Conservation (phyloP, 2,888 invertebrate species). For the Tupiocoris notatus region DNA sequence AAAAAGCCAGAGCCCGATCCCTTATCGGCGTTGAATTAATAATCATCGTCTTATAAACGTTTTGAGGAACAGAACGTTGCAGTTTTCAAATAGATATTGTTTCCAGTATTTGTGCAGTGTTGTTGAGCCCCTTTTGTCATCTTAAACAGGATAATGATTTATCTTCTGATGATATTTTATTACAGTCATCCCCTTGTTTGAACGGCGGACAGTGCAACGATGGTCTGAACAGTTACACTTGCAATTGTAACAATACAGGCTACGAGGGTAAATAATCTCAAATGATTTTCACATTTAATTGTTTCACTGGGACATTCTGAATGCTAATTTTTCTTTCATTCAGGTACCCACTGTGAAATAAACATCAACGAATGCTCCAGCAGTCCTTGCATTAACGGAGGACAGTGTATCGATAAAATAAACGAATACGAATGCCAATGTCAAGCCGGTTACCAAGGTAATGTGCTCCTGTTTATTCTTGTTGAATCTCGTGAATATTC, state of each 20-base stretch:
- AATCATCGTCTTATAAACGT: no score
- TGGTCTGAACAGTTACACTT: slow-evolving; percentile 72
- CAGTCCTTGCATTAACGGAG: slow-evolving; percentile 76
- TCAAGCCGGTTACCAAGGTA: slow-evolving; percentile 69
- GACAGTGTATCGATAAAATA: slow-evolving; percentile 73
- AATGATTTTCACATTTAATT: slow-evolving; percentile 10
- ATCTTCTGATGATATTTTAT: slow-evolving; percentile 10
- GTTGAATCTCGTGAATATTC: no score
- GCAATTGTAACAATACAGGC: slow-evolving; percentile 79
- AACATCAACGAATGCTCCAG: slow-evolving; percentile 83
- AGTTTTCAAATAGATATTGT: no score
- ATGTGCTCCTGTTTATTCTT: no score
- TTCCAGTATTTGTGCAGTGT: no score
- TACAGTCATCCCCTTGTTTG: slow-evolving; percentile 67
- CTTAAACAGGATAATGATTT: no score
- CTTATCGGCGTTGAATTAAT: no score
- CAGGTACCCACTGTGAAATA: slow-evolving; percentile 63
- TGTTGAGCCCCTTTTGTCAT: no score
- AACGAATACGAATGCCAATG: slow-evolving; percentile 78
- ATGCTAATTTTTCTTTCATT: background rate
- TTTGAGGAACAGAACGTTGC: no score
- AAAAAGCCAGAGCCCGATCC: no score
- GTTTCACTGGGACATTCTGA: background rate
- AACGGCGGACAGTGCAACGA: slow-evolving; percentile 78
- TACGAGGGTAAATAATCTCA: slow-evolving; percentile 57